phyloP scores from a whole-genome alignment of 2,888 invertebrate genomes.

The Drosophila sordidula region DNA sequence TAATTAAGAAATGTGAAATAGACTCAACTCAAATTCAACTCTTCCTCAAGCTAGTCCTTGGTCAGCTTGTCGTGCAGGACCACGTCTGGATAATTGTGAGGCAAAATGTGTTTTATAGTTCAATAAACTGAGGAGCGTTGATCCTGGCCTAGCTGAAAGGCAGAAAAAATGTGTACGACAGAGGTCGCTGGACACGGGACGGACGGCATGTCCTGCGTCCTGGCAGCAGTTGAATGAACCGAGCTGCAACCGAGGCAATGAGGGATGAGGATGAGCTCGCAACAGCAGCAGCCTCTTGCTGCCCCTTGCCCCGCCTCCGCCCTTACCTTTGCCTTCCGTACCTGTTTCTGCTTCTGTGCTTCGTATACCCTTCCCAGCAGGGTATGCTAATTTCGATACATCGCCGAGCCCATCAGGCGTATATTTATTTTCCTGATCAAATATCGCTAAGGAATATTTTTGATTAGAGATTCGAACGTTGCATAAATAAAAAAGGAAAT shows the following conservation, averaged over 20 bases:
- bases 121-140: conserved; percentile 78
- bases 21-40: no score
- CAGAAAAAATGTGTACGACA: background rate
- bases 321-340: conserved; percentile 19
- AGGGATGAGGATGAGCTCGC: conserved; percentile 29
- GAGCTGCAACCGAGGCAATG: conserved; percentile 40
- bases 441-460: no score
- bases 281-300: conserved; percentile 11
- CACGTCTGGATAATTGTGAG: conserved; percentile 24
- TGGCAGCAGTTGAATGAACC: conserved; percentile 74
- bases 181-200: conserved; percentile 7
- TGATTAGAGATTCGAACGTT: no score
- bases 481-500: no score
- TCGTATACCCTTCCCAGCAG: background rate
- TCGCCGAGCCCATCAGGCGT: no score
- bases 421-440: no score
- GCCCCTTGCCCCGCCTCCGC: conserved; percentile 6
- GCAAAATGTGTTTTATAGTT: conserved; percentile 55
- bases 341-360: conserved; percentile 49
- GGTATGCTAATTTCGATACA: background rate
- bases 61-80: conserved; percentile 20
- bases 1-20: no score
- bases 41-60: background rate
- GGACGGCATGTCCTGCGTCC: conserved; percentile 20
- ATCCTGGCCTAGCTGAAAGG: conserved; percentile 61